Evolutionary conservation across 1,140 invertebrate genomes (phyloP).

Genomic region (Neodiprion virginianus): DNA sequence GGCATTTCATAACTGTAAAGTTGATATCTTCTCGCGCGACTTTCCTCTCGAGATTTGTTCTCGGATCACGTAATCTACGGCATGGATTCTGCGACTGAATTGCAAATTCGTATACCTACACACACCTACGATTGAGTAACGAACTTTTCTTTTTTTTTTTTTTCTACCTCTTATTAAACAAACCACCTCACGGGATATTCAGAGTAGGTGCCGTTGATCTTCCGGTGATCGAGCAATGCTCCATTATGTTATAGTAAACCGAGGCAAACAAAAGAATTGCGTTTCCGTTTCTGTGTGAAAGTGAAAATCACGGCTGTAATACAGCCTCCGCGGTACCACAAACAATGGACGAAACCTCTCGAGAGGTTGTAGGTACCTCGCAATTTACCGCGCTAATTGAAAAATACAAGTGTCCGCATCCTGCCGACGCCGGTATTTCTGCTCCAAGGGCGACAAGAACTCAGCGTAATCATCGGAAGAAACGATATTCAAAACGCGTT

Average conservation of each 20-base stretch:
- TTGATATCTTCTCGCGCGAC: background rate
- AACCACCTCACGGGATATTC: too few relatives aligned
- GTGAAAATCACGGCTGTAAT: background rate
- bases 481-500: background rate
- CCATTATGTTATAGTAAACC: too few relatives aligned
- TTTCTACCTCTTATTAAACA: too few relatives aligned
- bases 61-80: background rate
- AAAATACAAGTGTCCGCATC: background rate
- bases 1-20: background rate
- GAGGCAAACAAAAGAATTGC: background rate
- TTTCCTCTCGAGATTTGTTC: background rate
- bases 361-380: background rate
- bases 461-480: background rate
- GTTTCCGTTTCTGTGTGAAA: background rate
- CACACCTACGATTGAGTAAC: too few relatives aligned
- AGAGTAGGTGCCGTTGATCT: too few relatives aligned
- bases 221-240: too few relatives aligned
- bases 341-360: too few relatives aligned
- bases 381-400: background rate
- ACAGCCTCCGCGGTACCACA: too few relatives aligned
- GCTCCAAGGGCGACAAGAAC: background rate
- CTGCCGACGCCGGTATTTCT: background rate
- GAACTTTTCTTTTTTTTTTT: too few relatives aligned
- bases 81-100: background rate
- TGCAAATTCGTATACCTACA: background rate